Conservation (phyloP, 1,140 invertebrate species). For the Grapholita molesta region DNA sequence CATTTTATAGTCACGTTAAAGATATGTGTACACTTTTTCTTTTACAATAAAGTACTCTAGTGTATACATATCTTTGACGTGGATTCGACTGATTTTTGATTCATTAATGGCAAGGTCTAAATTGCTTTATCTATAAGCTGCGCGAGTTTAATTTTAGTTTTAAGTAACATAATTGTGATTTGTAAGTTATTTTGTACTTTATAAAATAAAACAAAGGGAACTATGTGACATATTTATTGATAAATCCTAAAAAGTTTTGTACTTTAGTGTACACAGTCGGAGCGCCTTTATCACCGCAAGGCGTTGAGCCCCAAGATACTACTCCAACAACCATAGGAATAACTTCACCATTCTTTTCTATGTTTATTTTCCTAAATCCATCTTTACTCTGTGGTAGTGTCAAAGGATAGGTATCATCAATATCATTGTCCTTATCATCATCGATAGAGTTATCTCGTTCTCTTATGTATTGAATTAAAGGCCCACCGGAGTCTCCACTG, state of each 20-base stretch:
- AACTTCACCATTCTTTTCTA: slow-evolving; percentile 22
- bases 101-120: background rate
- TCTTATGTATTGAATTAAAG: slow-evolving; percentile 71
- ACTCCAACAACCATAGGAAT: slow-evolving; percentile 79
- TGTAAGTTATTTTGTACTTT: background rate
- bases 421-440: slow-evolving; percentile 9
- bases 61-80: background rate
- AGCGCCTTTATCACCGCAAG: slow-evolving; percentile 80
- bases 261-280: slow-evolving; percentile 87
- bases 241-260: slow-evolving; percentile 78
- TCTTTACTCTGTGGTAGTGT: background rate
- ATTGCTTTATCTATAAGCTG: background rate
- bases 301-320: slow-evolving; percentile 87
- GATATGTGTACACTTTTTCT: too few relatives aligned
- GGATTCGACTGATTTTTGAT: background rate
- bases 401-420: background rate
- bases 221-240: slow-evolving; percentile 41
- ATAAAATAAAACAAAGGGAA: slow-evolving; percentile 23
- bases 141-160: background rate
- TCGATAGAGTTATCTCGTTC: slow-evolving; percentile 21
- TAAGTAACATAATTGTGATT: slow-evolving; percentile 1
- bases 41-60: too few relatives aligned
- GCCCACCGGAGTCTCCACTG: slow-evolving; percentile 84
- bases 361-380: slow-evolving; percentile 22
- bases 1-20: too few relatives aligned